Evolutionary conservation across 2,797 vertebrate species (phyloP).

Genomic region (Remorina albescens): DNA sequence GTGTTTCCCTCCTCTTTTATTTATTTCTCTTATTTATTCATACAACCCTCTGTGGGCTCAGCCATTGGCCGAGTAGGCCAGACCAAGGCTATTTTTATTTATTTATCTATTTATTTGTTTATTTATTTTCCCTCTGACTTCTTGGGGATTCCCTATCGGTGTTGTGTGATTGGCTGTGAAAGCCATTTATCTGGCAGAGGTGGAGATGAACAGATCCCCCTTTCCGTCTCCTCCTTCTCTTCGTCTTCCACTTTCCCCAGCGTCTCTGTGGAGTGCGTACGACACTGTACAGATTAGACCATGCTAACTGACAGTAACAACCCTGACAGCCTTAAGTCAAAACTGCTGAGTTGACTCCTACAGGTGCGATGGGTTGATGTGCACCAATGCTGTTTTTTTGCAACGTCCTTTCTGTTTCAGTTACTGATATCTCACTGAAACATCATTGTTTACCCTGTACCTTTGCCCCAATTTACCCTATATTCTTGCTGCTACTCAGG

Average conservation of each 20-base stretch:
- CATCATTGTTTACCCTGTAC: no score
- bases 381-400: background rate
- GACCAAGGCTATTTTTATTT: conserved; percentile 67
- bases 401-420: background rate
- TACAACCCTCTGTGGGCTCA: conserved; percentile 68
- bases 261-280: conserved; percentile 31
- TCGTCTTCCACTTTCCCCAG: conserved; percentile 7
- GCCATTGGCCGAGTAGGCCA: conserved; percentile 67
- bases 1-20: conserved; percentile 81
- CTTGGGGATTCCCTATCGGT: conserved; percentile 76
- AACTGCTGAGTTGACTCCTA: conserved; percentile 36
- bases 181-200: conserved; percentile 70
- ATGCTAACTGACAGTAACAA: conserved; percentile 33
- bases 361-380: conserved; percentile 44
- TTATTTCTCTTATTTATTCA: conserved; percentile 82
- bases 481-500: no score
- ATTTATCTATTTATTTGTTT: conserved; percentile 21
- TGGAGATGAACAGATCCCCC: conserved; percentile 44
- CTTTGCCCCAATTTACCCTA: no score
- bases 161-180: conserved; percentile 68
- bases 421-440: background rate
- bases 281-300: conserved; percentile 60
- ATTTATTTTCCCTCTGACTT: conserved; percentile 45
- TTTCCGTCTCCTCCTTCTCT: conserved; percentile 4
- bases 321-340: conserved; percentile 31